phyloP scores from a whole-genome alignment of 2,113 vertebrate species.

The Triplophysa rosa region DNA sequence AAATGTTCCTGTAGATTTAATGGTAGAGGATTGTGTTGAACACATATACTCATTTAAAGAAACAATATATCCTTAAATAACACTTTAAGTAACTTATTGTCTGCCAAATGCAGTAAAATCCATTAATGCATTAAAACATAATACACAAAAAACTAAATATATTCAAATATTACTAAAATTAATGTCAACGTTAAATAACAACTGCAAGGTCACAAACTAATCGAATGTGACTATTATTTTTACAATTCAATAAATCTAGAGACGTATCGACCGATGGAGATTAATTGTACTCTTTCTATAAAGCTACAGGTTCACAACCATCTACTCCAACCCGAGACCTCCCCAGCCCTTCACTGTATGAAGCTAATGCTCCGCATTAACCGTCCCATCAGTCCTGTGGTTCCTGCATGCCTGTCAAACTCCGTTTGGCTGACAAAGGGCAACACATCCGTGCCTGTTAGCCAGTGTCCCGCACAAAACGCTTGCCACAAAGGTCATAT shows the following conservation, averaged over 20 bases:
- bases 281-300: background rate
- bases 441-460: constrained; percentile 30
- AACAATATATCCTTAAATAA: no score
- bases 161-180: no score
- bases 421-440: constrained; percentile 28
- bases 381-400: background rate
- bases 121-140: no score
- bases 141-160: no score
- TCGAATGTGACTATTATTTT: no score
- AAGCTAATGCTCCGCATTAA: constrained; percentile 7
- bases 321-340: background rate
- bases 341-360: background rate
- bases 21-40: no score
- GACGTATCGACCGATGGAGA: background rate
- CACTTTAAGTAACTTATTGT: no score
- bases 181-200: no score
- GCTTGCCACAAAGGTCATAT: constrained; percentile 12
- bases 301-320: constrained; percentile 42
- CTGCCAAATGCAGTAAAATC: no score
- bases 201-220: background rate
- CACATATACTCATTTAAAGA: no score
- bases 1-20: no score
- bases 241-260: no score
- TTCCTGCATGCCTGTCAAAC: constrained; percentile 44
- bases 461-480: background rate